phyloP scores from a whole-genome alignment of 2,797 vertebrate species.

The Hyperoplus immaculatus region DNA sequence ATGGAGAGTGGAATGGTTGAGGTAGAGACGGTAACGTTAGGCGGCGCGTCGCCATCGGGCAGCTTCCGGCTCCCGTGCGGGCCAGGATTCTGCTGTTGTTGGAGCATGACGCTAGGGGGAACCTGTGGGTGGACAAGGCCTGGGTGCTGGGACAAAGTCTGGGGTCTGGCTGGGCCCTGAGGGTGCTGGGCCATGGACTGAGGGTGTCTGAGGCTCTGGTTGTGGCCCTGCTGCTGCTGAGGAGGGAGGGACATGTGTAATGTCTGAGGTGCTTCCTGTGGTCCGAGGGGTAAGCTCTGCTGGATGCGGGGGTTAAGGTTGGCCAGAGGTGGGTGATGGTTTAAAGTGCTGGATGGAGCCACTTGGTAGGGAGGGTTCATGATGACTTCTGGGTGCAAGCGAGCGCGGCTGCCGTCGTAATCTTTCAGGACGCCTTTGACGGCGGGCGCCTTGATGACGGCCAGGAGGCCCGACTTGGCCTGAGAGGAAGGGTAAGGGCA shows the following conservation, averaged over 20 bases:
- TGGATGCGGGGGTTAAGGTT: constrained; percentile 75
- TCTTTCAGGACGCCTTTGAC: constrained; percentile 96
- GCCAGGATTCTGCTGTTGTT: constrained; percentile 89
- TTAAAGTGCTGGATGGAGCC: constrained; percentile 99
- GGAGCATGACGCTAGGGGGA: constrained; percentile 87
- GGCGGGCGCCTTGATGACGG: constrained; percentile 92
- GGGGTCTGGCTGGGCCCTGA: constrained; percentile 77
- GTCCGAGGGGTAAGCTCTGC: constrained; percentile 88
- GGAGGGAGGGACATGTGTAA: constrained; percentile 87
- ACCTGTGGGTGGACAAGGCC: constrained; percentile 88
- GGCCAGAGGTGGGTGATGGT: constrained; percentile 87
- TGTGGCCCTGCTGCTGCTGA: constrained; percentile 86
- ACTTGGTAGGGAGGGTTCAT: constrained; percentile 94
- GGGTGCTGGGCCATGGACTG: constrained; percentile 88
- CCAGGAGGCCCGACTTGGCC: constrained; percentile 96
- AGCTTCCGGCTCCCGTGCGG: constrained; percentile 93
- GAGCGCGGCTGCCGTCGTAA: constrained; percentile 95
- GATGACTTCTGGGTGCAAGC: constrained; percentile 93
- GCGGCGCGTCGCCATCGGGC: constrained; percentile 94
- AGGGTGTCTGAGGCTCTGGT: constrained; percentile 91
- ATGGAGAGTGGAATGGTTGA: constrained; percentile 99
- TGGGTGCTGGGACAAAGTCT: constrained; percentile 83
- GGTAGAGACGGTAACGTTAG: constrained; percentile 99
- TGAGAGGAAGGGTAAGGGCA: constrained; percentile 97
- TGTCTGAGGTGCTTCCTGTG: constrained; percentile 87